Evolutionary conservation across 2,113 vertebrate genomes (phyloP).

Genomic region (Danionella cerebrum): DNA sequence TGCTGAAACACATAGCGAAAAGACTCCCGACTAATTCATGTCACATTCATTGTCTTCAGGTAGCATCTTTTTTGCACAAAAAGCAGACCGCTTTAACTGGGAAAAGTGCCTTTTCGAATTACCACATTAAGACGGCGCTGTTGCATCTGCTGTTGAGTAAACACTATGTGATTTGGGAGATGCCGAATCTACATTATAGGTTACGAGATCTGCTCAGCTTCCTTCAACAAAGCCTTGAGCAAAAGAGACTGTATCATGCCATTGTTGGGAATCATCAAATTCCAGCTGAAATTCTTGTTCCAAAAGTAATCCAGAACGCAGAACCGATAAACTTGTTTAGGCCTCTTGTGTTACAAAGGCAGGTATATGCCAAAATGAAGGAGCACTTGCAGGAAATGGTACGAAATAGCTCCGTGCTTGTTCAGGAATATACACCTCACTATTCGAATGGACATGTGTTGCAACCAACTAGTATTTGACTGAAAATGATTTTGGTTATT

Average conservation of each 20-base stretch:
- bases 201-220: conserved; percentile 77
- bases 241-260: conserved; percentile 85
- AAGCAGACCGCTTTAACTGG: conserved; percentile 82
- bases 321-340: conserved; percentile 88
- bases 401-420: conserved; percentile 74
- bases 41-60: conserved; percentile 87
- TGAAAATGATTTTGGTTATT: too few species aligned
- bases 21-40: conserved; percentile 75
- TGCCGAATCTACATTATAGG: conserved; percentile 58
- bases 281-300: conserved; percentile 67
- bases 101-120: conserved; percentile 69
- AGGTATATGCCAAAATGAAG: conserved; percentile 67
- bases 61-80: conserved; percentile 79
- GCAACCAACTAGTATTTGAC: too few species aligned
- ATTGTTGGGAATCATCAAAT: conserved; percentile 79
- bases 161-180: conserved; percentile 61
- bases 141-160: conserved; percentile 73
- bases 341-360: conserved; percentile 74
- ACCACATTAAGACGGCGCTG: conserved; percentile 86
- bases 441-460: conserved; percentile 48
- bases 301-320: conserved; percentile 61
- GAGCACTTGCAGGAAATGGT: conserved; percentile 86
- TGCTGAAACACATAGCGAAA: conserved; percentile 77
- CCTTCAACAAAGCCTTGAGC: conserved; percentile 77
- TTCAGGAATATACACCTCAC: conserved; percentile 79